Evolutionary conservation across 2,888 invertebrate genomes (phyloP), one percentile per base, ranked within the genome.

Genomic region (Noctua pronuba): DNA sequence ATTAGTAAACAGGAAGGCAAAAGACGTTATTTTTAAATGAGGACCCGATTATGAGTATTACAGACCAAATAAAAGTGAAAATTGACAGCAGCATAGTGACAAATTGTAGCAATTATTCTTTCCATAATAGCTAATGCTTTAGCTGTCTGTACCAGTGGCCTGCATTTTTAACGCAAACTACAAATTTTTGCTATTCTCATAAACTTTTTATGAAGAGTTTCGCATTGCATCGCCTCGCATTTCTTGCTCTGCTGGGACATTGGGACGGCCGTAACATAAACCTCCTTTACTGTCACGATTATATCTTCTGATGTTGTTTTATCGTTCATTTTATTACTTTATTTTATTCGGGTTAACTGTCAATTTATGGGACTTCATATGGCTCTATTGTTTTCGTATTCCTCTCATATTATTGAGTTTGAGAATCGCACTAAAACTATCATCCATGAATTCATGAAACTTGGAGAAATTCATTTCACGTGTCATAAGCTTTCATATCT

Each of bases 211-310:
- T 10, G 21, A 21, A 35, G 4, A 41, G 0, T n/a, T 41, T 41
- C 18, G 28, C 41, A 1, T 35, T 10, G 38, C 68, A 1, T 62
- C 65, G 64, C 31, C 21, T 69, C 58, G 52, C 44, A 18, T 52
- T 0, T 4, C 10, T 24, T 46, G 2, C 44, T 52, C 58, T 52
- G n/a, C 52, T 60, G n/a, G 46, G 70, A 60, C 64, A 44, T 16
- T 1, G 58, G 4, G 24, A 6, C 66, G 80, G 82, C 83, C 86
- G 84, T 83, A 67, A 64, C 74, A 89, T 91, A 90, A 91, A 91
- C 85, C 87, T 68, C 28, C 69, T 87, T 87, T 87, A 88, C 79
- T 84, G 71, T 84, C 86, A 75, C 79, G 82, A 85, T 86, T 80
- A 88, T 84, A 83, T 84, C 83, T 78, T 80, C 72, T 64, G 77